Evolutionary conservation across 1,140 invertebrate species (phyloP).

Genomic region (Drosophila nebulosa): DNA sequence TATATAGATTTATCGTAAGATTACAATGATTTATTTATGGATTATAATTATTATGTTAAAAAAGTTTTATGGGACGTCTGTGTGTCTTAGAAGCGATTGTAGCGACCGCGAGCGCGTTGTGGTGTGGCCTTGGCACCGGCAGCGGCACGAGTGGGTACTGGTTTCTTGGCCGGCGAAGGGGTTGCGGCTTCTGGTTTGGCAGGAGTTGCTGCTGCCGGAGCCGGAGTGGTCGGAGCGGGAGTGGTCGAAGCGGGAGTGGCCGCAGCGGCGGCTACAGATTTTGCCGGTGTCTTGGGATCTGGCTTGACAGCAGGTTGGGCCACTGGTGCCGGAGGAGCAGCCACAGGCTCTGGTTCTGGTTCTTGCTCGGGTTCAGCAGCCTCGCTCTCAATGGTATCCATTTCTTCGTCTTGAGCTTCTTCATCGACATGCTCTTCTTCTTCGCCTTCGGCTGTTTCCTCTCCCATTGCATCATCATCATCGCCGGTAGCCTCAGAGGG

Average conservation of each 20-base stretch:
- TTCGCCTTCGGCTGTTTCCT: conserved; percentile 6
- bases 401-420: conserved; percentile 55
- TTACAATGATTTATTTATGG: conserved; percentile 31
- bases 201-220: neutral
- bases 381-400: conserved; percentile 54
- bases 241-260: conserved; percentile 4
- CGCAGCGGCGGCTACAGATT: neutral
- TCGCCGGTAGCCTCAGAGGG: conserved; percentile 71
- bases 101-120: conserved; percentile 72
- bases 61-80: neutral
- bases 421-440: neutral
- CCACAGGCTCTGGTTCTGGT: neutral
- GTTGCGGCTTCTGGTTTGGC: conserved; percentile 23
- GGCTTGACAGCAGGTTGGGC: conserved; percentile 8
- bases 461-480: conserved; percentile 59
- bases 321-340: conserved; percentile 10
- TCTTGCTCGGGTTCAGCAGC: conserved; percentile 34
- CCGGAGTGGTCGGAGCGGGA: conserved; percentile 4
- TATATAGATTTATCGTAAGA: conserved; percentile 25
- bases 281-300: conserved; percentile 37
- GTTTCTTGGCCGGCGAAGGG: conserved; percentile 63
- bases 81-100: conserved; percentile 69
- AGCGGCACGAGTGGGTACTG: conserved; percentile 49
- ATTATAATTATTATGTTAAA: conserved; percentile 34
- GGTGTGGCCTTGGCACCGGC: conserved; percentile 63